These are phyloP conservation scores for Tillus elongatus DNA, from an alignment of 2,888 invertebrate species.

Conservation along the genomic window DNA sequence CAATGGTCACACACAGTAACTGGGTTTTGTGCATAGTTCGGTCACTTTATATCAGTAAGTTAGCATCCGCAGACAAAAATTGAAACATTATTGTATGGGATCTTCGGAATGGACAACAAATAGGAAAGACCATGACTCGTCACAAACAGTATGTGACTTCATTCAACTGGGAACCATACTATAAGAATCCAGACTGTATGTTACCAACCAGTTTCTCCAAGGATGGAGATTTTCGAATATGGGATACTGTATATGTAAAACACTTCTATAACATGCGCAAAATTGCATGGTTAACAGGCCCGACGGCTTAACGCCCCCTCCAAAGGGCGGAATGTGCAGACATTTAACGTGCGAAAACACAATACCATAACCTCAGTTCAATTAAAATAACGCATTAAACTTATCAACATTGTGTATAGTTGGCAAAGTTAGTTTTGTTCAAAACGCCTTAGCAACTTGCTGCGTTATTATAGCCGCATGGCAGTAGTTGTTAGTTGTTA, in stretches of 20 bases:
- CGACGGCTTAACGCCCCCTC: no score
- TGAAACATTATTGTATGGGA: conserved; percentile 88
- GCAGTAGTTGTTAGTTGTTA: no score
- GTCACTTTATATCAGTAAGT: conserved; percentile 86
- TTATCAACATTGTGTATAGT: no score
- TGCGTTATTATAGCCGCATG: no score
- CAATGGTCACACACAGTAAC: conserved; percentile 82
- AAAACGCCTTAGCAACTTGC: no score
- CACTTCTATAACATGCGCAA: no score
- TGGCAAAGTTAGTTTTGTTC: no score
- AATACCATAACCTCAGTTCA: no score
- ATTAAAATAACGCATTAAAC: no score
- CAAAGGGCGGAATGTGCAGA: no score
- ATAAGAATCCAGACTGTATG: conserved; percentile 69
- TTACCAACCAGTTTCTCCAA: conserved; percentile 86
- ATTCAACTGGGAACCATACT: conserved; percentile 93
- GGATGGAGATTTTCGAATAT: conserved; percentile 88
- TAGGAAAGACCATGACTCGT: conserved; percentile 76
- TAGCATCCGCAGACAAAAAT: conserved; percentile 94
- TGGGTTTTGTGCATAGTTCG: conserved; percentile 95
- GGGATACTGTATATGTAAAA: conserved; percentile 81
- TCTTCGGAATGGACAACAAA: conserved; percentile 73
- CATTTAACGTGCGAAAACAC: no score
- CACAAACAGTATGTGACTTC: conserved; percentile 96
- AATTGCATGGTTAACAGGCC: no score